Conservation (phyloP, 2,888 invertebrate species). For the Pristionchus arcanus region DNA sequence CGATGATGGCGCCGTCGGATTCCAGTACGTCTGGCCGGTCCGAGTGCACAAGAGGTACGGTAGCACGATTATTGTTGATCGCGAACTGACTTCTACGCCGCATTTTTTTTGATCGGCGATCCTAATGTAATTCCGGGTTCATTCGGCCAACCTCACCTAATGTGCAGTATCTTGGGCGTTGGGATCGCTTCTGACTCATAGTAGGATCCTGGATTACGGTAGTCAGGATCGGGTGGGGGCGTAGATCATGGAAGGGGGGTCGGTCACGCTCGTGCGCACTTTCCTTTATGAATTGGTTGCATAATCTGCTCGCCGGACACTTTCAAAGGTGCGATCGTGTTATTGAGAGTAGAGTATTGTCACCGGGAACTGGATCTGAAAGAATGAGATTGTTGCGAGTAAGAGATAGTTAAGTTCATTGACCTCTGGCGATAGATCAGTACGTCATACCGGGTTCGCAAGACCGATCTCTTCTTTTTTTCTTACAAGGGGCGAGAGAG, state of each 20-base stretch:
- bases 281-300: neutral
- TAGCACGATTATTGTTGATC: neutral
- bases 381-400: neutral
- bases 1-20: constrained; percentile 44
- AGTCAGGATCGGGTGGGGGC: neutral
- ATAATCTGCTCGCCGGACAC: constrained; percentile 14
- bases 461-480: neutral
- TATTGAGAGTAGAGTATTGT: neutral
- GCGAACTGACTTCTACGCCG: neutral
- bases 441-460: neutral
- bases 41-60: constrained; percentile 52
- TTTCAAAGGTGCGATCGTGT: constrained; percentile 26
- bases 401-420: neutral
- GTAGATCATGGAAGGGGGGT: neutral
- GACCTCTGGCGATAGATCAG: neutral
- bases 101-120: neutral
- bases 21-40: constrained; percentile 51
- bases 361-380: neutral
- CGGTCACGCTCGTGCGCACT: constrained; percentile 3
- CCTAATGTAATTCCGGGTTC: neutral
- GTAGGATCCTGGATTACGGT: neutral
- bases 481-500: too few relatives aligned
- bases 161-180: neutral
- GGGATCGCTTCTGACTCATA: too few relatives aligned
- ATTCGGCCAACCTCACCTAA: neutral